Evolutionary conservation across 2,113 vertebrate genomes (phyloP), one percentile per base, ranked within the genome.

Genomic region (Pseudorasbora parva): DNA sequence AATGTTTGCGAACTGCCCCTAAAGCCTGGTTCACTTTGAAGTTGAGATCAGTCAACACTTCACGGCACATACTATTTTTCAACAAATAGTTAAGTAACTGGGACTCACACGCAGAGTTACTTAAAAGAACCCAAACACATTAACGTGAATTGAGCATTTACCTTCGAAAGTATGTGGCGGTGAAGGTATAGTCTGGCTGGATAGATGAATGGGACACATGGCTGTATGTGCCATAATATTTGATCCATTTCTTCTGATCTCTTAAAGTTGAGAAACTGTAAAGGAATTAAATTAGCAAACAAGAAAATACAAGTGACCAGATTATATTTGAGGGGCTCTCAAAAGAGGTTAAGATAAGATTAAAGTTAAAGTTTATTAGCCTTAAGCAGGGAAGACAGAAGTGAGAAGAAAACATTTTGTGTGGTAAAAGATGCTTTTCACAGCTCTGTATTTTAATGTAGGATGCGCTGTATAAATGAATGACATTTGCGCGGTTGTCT

Each of bases 1-100:
- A 89, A 84, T 84, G 84, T 81, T 80, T 84, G 84, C 74, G 77
- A 64, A 73, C 76, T 21, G 12, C 49, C 81, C 82, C 82, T 54
- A 81, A 83, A 88, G 64, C 43, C 25, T 51, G 27, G 41, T 66
- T 86, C n/a, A 60, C 88, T 89, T 89, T 89, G 88, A 89, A 89
- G 87, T 88, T 68, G 37, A 81, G 68, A 87, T 87, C 82, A 87
- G 82, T 86, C 86, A 84, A 87, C 84, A 73, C 68, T 87, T 84
- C 15, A 57, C 64, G 57, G 72, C 73, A 78, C 86, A 86, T 82
- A 78, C 59, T 83, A 83, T 77, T 86, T 88, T 85, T 66, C 37
- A 15, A 80, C 80, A 88, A 86, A 88, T 33, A 86, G 87, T 77
- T 81, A 83, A 85, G 81, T 68, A 84, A 87, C 79, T 59, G 77